phyloP scores from a whole-genome alignment of 2,797 vertebrate species.

The Tauraco hartlaubi region DNA sequence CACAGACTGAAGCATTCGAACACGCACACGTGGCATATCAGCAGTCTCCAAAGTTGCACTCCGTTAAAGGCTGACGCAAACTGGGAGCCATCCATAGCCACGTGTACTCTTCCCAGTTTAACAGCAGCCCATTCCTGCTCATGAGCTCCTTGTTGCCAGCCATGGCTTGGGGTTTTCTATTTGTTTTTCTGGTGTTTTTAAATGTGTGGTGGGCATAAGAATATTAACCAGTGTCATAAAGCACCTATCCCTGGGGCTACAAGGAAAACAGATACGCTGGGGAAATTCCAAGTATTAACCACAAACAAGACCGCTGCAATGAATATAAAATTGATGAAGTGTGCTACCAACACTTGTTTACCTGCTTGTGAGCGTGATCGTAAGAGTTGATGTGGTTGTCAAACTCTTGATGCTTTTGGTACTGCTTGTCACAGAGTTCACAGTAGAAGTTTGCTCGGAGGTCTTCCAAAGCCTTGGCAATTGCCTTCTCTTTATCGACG shows the following conservation, averaged over 20 bases:
- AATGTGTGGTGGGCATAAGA: background rate
- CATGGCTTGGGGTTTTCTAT: background rate
- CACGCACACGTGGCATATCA: rapidly evolving
- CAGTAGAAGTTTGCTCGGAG: conserved; percentile 99
- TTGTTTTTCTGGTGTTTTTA: background rate
- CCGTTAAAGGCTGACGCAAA: background rate
- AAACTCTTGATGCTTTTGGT: conserved; percentile 98
- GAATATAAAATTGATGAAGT: background rate
- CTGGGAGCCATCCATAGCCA: background rate
- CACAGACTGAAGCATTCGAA: background rate
- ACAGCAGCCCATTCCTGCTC: background rate
- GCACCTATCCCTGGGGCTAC: background rate
- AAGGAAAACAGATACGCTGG: background rate
- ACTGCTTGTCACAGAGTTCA: conserved; percentile 99
- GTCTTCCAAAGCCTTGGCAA: conserved; percentile 97
- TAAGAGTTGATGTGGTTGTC: conserved; percentile 99
- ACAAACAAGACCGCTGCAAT: background rate
- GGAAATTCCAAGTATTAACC: background rate
- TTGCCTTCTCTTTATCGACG: conserved; percentile 97
- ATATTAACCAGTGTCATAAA: background rate
- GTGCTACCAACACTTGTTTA: conserved; percentile 57
- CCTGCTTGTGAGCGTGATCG: conserved; percentile 98
- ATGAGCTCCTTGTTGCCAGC: background rate
- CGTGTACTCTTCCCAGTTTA: background rate
- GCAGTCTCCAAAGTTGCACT: background rate